Conservation (phyloP, 2,797 vertebrate genomes). For the Lycodopsis pacificus region DNA sequence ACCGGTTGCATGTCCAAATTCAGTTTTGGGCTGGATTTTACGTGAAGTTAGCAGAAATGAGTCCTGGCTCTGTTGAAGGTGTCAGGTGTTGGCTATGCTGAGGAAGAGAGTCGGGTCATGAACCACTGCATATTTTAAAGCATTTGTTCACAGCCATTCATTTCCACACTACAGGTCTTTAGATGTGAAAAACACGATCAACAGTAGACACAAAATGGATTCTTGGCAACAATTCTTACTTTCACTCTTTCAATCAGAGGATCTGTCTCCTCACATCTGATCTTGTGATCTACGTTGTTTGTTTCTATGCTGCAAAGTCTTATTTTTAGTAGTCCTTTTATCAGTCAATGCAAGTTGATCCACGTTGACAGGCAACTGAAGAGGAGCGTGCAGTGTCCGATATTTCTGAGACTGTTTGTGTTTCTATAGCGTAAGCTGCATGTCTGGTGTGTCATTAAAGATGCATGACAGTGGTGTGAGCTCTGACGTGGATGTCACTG, state of each 20-base stretch:
- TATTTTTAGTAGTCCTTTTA: constrained; percentile 68
- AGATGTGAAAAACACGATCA: neutral
- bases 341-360: constrained; percentile 69
- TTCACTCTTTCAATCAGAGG: neutral
- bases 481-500: constrained; percentile 16
- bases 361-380: constrained; percentile 51
- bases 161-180: neutral
- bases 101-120: constrained; percentile 35
- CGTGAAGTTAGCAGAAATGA: constrained; percentile 27
- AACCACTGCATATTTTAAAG: constrained; percentile 35
- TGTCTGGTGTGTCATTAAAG: constrained; percentile 35
- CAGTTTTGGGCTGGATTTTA: constrained; percentile 18
- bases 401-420: constrained; percentile 27
- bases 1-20: neutral
- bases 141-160: constrained; percentile 18
- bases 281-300: constrained; percentile 18
- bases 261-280: neutral
- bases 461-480: constrained; percentile 19
- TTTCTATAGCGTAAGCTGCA: neutral
- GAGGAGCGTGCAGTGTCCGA: constrained; percentile 21
- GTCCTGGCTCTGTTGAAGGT: constrained; percentile 25
- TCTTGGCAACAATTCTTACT: neutral
- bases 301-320: constrained; percentile 27
- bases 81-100: constrained; percentile 34
- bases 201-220: neutral